phyloP scores from a whole-genome alignment of 1,140 invertebrate genomes.

The Dufourea novaeangliae region DNA sequence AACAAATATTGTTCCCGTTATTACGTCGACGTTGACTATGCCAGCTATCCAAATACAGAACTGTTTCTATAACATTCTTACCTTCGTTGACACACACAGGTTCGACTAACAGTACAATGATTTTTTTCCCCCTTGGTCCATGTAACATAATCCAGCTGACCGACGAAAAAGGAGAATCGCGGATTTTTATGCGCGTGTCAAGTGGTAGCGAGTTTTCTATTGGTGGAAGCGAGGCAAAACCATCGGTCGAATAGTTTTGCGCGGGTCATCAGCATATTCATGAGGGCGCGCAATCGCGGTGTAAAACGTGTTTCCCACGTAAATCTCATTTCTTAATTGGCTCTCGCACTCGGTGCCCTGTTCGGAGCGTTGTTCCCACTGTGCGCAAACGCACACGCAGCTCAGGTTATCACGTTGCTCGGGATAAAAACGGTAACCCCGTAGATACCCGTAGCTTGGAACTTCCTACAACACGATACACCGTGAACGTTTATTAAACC shows the following conservation, averaged over 20 bases:
- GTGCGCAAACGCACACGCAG: not conserved
- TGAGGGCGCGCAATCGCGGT: slow-evolving; percentile 25
- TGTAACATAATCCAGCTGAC: not conserved
- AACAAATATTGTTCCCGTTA: too few species aligned
- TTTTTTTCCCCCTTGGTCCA: not conserved
- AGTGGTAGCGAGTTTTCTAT: not conserved
- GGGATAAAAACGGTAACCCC: slow-evolving; percentile 1
- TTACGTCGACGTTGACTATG: too few species aligned
- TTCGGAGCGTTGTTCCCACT: slow-evolving; percentile 25
- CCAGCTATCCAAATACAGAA: too few species aligned
- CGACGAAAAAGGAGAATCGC: not conserved
- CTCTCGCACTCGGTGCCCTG: not conserved
- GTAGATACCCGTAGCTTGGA: not conserved
- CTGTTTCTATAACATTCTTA: not conserved
- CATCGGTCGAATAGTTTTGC: slow-evolving; percentile 20
- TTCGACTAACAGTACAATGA: not conserved
- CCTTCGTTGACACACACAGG: not conserved
- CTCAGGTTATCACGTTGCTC: slow-evolving; percentile 5
- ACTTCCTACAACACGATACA: slow-evolving; percentile 14
- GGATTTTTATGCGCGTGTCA: not conserved
- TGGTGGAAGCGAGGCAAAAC: not conserved
- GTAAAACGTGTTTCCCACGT: slow-evolving; percentile 43
- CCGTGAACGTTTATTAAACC: slow-evolving; percentile 6
- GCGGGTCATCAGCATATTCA: slow-evolving; percentile 45
- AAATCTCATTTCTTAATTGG: slow-evolving; percentile 48